A percentile compares a stretch with the other conserved stretches of the same genome.
phyloP scores from a whole-genome alignment of 1,140 invertebrate species.

The Brachionus paranguensis region DNA sequence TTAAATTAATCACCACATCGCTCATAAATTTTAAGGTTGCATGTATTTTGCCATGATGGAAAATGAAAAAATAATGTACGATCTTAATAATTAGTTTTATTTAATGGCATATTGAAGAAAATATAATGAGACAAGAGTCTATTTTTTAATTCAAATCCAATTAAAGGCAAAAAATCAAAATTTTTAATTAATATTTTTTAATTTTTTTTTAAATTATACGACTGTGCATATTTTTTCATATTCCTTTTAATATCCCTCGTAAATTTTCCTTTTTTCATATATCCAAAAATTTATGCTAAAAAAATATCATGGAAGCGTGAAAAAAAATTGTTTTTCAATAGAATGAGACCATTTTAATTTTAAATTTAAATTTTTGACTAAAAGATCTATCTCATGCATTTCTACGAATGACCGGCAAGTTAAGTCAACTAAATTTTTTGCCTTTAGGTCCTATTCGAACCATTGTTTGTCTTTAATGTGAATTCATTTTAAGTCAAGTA shows the following conservation, averaged over 20 bases:
- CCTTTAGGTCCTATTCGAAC: background rate
- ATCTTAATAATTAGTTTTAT: background rate
- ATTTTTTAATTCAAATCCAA: background rate
- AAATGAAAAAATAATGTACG: background rate
- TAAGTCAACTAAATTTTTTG: background rate
- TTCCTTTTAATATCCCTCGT: background rate
- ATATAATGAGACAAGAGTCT: background rate
- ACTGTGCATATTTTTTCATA: background rate
- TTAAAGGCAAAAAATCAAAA: background rate
- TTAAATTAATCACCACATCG: background rate
- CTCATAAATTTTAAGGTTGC: background rate
- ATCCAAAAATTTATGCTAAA: background rate
- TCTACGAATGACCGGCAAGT: background rate
- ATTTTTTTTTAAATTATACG: background rate
- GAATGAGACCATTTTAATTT: background rate
- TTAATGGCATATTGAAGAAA: background rate
- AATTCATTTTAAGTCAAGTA: background rate
- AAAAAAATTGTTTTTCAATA: background rate
- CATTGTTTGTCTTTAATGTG: background rate
- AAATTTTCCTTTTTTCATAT: background rate
- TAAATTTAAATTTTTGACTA: background rate
- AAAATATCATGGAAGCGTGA: background rate
- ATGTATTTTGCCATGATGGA: background rate
- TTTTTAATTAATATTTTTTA: background rate
- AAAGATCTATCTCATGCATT: background rate